Conservation (phyloP, 92 coral and sea anemone genomes). For the Zoanthus gigantus region DNA sequence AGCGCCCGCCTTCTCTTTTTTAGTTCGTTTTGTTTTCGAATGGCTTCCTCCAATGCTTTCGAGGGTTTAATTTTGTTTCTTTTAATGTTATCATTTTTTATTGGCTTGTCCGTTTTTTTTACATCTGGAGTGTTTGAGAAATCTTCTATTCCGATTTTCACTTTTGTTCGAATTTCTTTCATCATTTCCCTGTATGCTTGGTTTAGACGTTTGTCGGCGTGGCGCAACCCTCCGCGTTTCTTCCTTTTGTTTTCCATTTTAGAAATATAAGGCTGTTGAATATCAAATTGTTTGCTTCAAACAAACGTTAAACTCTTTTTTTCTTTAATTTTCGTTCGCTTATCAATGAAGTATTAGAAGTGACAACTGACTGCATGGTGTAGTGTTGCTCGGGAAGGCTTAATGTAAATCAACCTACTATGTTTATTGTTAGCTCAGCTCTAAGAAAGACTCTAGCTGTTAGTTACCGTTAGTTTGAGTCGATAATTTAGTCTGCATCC, state of each 20-base stretch:
- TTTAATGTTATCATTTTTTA: neutral
- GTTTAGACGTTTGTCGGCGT: conserved; percentile 4
- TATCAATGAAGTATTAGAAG: no score
- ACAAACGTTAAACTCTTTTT: neutral
- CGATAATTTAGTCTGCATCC: no score
- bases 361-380: no score
- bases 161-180: conserved; percentile 22
- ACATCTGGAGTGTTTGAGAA: neutral
- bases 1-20: conserved; percentile 57
- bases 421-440: no score
- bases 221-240: neutral
- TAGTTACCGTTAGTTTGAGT: no score
- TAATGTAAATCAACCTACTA: no score
- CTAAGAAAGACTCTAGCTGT: no score
- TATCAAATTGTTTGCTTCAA: neutral
- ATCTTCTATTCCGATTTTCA: conserved; percentile 4
- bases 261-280: neutral
- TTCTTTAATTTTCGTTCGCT: no score
- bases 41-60: conserved; percentile 63
- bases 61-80: conserved; percentile 57
- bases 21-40: conserved; percentile 65
- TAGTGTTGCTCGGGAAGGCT: no score
- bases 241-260: conserved; percentile 32
- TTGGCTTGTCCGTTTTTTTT: neutral
- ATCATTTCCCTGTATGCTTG: conserved; percentile 37